Evolutionary conservation across 2,113 vertebrate genomes (phyloP).

Genomic region (Campylorhamphus procurvoides): DNA sequence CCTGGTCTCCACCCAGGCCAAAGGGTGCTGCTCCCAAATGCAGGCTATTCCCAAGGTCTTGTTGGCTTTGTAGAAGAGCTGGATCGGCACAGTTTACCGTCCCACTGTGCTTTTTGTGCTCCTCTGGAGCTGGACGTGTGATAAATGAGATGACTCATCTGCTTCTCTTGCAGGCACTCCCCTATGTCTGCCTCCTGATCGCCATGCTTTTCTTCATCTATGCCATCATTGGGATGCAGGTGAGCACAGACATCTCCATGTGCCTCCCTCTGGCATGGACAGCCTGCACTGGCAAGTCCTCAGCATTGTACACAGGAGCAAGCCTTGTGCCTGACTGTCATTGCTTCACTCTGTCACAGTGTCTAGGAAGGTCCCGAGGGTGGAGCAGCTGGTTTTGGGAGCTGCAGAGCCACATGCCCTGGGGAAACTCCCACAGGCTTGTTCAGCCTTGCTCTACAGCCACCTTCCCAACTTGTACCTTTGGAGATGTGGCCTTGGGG

Average conservation of each 20-base stretch:
- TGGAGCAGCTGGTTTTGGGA: background rate
- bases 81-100: background rate
- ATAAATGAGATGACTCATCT: background rate
- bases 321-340: background rate
- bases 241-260: conserved; percentile 48
- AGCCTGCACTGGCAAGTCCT: background rate
- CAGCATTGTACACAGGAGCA: background rate
- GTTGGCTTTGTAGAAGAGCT: background rate
- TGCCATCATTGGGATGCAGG: conserved; percentile 99
- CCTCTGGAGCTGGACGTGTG: background rate
- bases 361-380: background rate
- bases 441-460: background rate
- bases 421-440: background rate
- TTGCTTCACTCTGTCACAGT: fast-evolving
- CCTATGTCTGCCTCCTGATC: conserved; percentile 96
- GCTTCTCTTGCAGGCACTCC: conserved; percentile 84
- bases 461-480: background rate
- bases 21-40: background rate
- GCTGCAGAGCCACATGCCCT: background rate
- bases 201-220: conserved; percentile 99
- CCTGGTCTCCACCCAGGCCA: background rate
- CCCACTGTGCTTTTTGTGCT: background rate
- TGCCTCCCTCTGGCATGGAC: background rate
- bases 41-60: background rate
- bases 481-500: background rate